phyloP scores from a whole-genome alignment of 2,113 vertebrate species.

The Chlamydotis undulata region DNA sequence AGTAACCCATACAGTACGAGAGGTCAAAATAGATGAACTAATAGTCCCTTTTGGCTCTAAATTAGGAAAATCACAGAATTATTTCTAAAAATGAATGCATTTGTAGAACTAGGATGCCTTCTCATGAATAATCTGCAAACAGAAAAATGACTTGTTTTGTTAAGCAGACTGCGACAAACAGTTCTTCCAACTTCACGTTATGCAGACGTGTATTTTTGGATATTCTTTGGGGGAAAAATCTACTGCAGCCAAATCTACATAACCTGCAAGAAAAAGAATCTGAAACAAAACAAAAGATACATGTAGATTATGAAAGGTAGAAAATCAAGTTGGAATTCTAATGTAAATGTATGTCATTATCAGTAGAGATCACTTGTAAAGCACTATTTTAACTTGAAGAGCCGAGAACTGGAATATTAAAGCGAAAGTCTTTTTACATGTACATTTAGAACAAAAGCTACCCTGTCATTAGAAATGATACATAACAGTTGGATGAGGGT shows the following conservation, averaged over 20 bases:
- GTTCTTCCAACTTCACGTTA: slow-evolving; percentile 38
- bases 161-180: slow-evolving; percentile 46
- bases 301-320: slow-evolving; percentile 47
- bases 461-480: slow-evolving; percentile 69
- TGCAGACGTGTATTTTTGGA: slow-evolving; percentile 51
- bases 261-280: slow-evolving; percentile 5
- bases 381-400: slow-evolving; percentile 61
- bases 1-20: not conserved
- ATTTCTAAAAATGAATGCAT: slow-evolving; percentile 25
- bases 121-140: slow-evolving; percentile 15
- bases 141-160: slow-evolving; percentile 45
- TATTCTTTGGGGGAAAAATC: slow-evolving; percentile 45
- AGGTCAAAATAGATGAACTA: not conserved
- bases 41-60: not conserved
- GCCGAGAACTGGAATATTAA: slow-evolving; percentile 48
- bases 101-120: slow-evolving; percentile 2
- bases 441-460: slow-evolving; percentile 72
- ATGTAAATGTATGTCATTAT: slow-evolving; percentile 58
- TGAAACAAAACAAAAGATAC: slow-evolving; percentile 51
- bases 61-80: not conserved
- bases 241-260: slow-evolving; percentile 54
- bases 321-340: slow-evolving; percentile 45
- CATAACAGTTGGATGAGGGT: slow-evolving; percentile 55
- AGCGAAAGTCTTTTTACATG: slow-evolving; percentile 44
- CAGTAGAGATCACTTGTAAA: slow-evolving; percentile 34